Conservation (phyloP, 2,113 vertebrate species). For the Manacus vitellinus region DNA sequence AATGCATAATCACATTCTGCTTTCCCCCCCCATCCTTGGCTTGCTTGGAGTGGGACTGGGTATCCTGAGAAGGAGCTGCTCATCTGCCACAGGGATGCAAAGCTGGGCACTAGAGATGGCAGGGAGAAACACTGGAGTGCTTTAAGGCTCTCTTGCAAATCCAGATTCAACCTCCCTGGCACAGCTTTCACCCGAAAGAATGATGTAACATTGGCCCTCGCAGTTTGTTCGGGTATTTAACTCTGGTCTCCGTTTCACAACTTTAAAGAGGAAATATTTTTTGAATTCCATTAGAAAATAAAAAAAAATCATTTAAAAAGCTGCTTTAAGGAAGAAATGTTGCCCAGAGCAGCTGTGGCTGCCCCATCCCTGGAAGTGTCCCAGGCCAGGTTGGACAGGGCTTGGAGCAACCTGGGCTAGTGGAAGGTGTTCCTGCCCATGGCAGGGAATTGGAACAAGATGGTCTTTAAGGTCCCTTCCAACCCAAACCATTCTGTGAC, state of each 20-base stretch:
- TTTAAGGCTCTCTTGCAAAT: background rate
- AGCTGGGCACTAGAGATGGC: background rate
- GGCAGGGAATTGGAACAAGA: background rate
- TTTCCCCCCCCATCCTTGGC: background rate
- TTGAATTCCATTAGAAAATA: background rate
- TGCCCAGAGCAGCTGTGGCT: background rate
- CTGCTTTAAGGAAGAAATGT: background rate
- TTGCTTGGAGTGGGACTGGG: background rate
- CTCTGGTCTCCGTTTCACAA: background rate
- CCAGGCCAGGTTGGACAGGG: accelerated
- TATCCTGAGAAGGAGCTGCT: background rate
- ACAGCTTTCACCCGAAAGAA: background rate
- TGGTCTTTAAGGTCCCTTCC: background rate
- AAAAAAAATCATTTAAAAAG: background rate
- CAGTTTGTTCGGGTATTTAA: background rate
- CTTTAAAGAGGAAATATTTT: background rate
- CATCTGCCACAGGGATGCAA: background rate
- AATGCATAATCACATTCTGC: background rate
- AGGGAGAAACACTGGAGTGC: background rate
- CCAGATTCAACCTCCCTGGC: background rate
- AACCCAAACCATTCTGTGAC: background rate
- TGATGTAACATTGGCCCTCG: background rate
- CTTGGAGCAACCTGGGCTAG: background rate
- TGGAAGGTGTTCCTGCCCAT: background rate
- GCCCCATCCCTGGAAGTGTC: background rate